These are phyloP conservation scores for Acleris holmiana DNA, from an alignment of 2,888 invertebrate genomes.

Conservation along the genomic window DNA sequence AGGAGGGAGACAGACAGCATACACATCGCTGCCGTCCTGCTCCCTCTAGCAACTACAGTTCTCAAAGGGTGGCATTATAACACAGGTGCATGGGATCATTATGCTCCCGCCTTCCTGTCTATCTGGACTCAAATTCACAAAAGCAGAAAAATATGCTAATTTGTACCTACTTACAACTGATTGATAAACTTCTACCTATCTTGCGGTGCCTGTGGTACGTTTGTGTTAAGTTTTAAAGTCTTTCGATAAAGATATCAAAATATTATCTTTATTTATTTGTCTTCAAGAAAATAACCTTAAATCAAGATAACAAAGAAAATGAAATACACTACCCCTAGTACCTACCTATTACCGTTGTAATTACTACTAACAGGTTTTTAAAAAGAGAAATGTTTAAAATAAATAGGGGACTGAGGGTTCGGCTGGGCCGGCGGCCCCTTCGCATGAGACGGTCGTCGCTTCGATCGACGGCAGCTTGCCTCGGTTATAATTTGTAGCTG, in stretches of 20 bases:
- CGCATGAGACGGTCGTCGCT: conserved; percentile 53
- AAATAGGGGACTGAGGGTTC: conserved; percentile 46
- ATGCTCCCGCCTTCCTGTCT: conserved; percentile 9
- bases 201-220: no score
- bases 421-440: conserved; percentile 52
- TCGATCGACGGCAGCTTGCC: conserved; percentile 58
- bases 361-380: background rate
- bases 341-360: no score
- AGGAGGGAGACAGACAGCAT: conserved; percentile 63
- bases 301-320: background rate
- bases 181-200: no score
- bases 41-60: conserved; percentile 53
- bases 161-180: no score
- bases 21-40: conserved; percentile 65
- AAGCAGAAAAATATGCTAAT: background rate
- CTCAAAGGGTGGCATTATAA: conserved; percentile 49
- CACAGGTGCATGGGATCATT: conserved; percentile 32
- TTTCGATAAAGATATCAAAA: no score
- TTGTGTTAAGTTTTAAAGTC: no score
- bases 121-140: conserved; percentile 7
- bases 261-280: no score
- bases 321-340: background rate
- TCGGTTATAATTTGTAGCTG: conserved; percentile 65
- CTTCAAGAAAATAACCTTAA: no score
- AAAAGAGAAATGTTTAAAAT: conserved; percentile 45